Evolutionary conservation across 2,797 vertebrate species (phyloP), one percentile per base, ranked within the genome.

Genomic region (Rhinichthys osculus): DNA sequence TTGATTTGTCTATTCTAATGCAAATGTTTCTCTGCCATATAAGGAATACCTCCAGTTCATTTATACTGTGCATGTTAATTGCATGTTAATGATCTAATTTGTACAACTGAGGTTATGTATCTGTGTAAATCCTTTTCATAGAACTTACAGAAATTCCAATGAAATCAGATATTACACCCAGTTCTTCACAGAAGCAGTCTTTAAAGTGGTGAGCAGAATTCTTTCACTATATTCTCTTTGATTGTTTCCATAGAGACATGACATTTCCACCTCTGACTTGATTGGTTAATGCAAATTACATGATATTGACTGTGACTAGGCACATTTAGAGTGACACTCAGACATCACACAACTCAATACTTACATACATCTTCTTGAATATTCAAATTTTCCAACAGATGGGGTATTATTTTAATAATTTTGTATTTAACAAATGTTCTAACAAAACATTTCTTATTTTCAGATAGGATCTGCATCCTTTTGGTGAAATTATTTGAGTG

Each of bases 271-370:
- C 71, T 76, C 72, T 66, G 71, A 44, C 70, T 59, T 33, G 19
- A 74, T 64, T 83, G 30, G 17, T 62, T 77, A 50, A 84, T 78
- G 64, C 50, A 72, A 88, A 88, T 88, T 0, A 38, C 59, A 27
- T 47, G 47, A 4, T 74, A 79, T 77, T 79, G 78, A 64, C 27
- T 62, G 17, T 81, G 78, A 78, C 70, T 57, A 3, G 35, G 44
- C 44, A 57, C 30, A 77, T 69, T 69, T 11, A 59, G n/a, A 40
- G 35, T 0, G 5, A 30, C 19, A n/a, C 27, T 44, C 30, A 10
- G 40, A 23, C 27, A 42, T n/a, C 11, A 70, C 30, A n/a, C 11
- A 44, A 69, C 3, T 14, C 7, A 64, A 14, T 47, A 13, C 11
- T 62, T 23, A 59, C 10, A 13, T 23, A 59, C 10, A 13, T 82